A percentile compares a stretch with the other conserved stretches of the same genome.
Evolutionary conservation across 2,888 invertebrate genomes (phyloP).

Genomic region (Platycheirus rosarum): DNA sequence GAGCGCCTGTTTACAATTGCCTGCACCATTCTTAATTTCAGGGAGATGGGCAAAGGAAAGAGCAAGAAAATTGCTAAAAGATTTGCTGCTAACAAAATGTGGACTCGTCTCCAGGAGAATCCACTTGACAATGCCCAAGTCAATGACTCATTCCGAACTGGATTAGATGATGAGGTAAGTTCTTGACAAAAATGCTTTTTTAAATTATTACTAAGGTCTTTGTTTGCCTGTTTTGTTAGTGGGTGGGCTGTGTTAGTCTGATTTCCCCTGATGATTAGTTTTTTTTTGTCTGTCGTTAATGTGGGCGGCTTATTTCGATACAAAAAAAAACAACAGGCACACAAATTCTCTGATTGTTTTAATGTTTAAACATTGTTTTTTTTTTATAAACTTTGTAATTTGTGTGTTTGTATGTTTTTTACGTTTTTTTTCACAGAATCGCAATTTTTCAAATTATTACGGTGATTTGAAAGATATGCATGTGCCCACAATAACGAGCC

Average conservation of each 20-base stretch:
- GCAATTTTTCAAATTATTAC: conserved; percentile 89
- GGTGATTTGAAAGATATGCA: conserved; percentile 95
- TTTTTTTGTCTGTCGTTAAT: conserved; percentile 40
- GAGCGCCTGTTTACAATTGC: conserved; percentile 96
- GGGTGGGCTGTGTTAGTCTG: conserved; percentile 27
- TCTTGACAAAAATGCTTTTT: conserved; percentile 24
- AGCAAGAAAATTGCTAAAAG: conserved; percentile 98
- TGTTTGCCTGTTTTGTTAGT: conserved; percentile 63
- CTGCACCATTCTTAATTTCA: conserved; percentile 93
- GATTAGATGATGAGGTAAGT: conserved; percentile 87
- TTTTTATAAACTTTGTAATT: conserved; percentile 70
- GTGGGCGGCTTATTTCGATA: conserved; percentile 54
- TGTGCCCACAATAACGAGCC: conserved; percentile 92
- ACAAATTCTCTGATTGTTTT: conserved; percentile 40
- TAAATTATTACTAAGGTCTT: conserved; percentile 29
- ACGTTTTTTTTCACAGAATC: conserved; percentile 80
- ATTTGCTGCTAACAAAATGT: conserved; percentile 97
- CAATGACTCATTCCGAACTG: conserved; percentile 86
- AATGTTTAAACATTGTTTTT: conserved; percentile 18
- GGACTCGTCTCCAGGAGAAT: conserved; percentile 91
- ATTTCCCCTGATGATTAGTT: conserved; percentile 40
- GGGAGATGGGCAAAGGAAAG: conserved; percentile 94
- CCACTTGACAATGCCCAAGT: conserved; percentile 87
- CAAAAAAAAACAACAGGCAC: conserved; percentile 46
- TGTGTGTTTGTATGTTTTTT: conserved; percentile 78